These are phyloP conservation scores for Dipus sagitta DNA, from an alignment of 2,797 vertebrate genomes.

Conservation along the genomic window DNA sequence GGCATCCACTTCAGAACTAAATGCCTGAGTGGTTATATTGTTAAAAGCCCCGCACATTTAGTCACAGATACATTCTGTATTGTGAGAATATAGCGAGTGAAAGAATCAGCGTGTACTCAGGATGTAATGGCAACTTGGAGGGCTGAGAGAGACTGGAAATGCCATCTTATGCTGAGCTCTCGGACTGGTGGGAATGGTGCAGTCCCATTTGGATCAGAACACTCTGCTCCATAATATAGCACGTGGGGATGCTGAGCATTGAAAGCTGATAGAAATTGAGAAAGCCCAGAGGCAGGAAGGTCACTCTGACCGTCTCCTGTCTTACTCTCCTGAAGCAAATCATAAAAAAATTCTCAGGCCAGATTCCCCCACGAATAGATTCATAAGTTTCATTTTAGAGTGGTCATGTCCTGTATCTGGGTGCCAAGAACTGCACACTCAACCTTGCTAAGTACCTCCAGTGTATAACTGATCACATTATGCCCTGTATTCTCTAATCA, in stretches of 20 bases:
- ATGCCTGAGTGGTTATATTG: background rate
- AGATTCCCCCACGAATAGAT: background rate
- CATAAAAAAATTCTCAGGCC: background rate
- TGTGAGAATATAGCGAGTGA: background rate
- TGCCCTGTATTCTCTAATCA: background rate
- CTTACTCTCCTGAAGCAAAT: background rate
- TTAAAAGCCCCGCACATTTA: no score
- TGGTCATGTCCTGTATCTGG: background rate
- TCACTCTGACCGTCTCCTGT: background rate
- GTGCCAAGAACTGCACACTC: background rate
- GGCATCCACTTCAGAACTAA: background rate
- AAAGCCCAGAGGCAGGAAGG: background rate
- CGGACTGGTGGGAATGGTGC: background rate
- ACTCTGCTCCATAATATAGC: background rate
- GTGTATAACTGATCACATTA: background rate
- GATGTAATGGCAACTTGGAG: background rate
- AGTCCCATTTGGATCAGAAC: background rate
- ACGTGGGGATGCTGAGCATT: background rate
- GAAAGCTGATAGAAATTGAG: background rate
- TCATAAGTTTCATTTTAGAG: background rate
- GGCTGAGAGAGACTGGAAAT: background rate
- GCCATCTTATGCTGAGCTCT: background rate
- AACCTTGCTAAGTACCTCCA: background rate
- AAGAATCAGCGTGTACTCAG: background rate
- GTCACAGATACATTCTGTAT: background rate